phyloP scores from a whole-genome alignment of 2,888 invertebrate species.

The Stegophylla sp. region DNA sequence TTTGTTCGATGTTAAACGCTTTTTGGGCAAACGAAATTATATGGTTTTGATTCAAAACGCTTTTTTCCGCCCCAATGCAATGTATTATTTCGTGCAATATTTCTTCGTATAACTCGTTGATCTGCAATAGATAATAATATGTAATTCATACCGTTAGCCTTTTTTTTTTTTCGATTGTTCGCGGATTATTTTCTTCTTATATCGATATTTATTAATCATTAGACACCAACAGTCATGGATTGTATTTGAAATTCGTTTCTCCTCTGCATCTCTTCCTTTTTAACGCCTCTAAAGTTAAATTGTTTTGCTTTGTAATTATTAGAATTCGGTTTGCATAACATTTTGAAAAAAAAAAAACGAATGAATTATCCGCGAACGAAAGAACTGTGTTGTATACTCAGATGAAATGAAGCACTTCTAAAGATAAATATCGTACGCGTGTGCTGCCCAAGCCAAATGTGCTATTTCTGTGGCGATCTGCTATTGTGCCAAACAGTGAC shows the following conservation, averaged over 20 bases:
- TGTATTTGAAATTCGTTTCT: conserved; percentile 78
- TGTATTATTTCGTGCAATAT: conserved; percentile 83
- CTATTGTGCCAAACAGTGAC: conserved; percentile 55
- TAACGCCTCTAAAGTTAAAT: conserved; percentile 74
- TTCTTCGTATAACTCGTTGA: conserved; percentile 86
- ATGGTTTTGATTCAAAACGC: conserved; percentile 74
- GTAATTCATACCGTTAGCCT: conserved; percentile 61
- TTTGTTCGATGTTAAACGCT: conserved; percentile 79
- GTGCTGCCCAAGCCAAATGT: conserved; percentile 55
- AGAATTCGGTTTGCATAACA: conserved; percentile 29
- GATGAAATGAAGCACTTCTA: conserved; percentile 59
- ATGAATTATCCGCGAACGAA: conserved; percentile 14
- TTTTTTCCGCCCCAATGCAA: conserved; percentile 80
- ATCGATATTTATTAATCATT: conserved; percentile 16
- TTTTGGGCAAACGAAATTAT: conserved; percentile 80
- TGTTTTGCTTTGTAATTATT: conserved; percentile 67
- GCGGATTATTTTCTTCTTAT: not conserved
- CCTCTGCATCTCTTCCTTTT: conserved; percentile 76
- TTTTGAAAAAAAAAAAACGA: conserved; percentile 11
- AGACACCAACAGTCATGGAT: conserved; percentile 80
- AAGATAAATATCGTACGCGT: conserved; percentile 58
- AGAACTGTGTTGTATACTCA: conserved; percentile 55
- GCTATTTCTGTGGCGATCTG: conserved; percentile 55
- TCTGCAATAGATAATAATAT: conserved; percentile 68
- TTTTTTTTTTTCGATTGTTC: conserved; percentile 17